phyloP scores from a whole-genome alignment of 64 coral and sea anemone species.

The Pachyseris speciosa region DNA sequence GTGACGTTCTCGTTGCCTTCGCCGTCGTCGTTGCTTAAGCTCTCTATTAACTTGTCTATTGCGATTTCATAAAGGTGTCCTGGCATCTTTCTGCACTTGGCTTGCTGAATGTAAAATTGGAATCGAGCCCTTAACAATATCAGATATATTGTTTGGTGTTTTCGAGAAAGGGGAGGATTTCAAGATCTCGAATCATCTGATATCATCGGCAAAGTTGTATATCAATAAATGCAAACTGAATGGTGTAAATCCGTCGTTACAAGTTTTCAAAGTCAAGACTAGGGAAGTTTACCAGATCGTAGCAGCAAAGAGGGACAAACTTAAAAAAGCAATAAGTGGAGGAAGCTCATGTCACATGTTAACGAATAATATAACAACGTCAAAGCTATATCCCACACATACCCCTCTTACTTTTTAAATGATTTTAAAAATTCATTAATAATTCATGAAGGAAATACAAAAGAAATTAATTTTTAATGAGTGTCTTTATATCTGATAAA shows the following conservation, averaged over 20 bases:
- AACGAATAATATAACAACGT: too few species aligned
- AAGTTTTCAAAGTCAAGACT: not conserved
- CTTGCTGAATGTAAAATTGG: not conserved
- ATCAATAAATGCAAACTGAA: not conserved
- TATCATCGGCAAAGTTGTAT: not conserved
- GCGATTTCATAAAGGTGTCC: not conserved
- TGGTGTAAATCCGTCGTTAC: not conserved
- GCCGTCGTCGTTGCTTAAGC: too few species aligned
- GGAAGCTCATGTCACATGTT: not conserved
- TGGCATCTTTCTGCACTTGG: not conserved
- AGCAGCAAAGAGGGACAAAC: not conserved
- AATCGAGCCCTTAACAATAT: not conserved
- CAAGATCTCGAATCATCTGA: not conserved
- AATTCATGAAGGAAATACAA: too few species aligned
- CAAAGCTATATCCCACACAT: not conserved
- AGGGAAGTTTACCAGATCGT: not conserved
- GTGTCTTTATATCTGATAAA: too few species aligned
- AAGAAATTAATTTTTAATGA: too few species aligned
- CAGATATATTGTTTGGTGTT: not conserved
- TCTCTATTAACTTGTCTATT: not conserved
- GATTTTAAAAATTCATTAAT: too few species aligned
- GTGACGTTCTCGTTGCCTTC: too few species aligned
- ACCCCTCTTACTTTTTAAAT: not conserved
- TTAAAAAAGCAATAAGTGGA: not conserved
- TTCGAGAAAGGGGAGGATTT: not conserved